Evolutionary conservation across 2,888 invertebrate species (phyloP).

Genomic region (Apotomis capreana): DNA sequence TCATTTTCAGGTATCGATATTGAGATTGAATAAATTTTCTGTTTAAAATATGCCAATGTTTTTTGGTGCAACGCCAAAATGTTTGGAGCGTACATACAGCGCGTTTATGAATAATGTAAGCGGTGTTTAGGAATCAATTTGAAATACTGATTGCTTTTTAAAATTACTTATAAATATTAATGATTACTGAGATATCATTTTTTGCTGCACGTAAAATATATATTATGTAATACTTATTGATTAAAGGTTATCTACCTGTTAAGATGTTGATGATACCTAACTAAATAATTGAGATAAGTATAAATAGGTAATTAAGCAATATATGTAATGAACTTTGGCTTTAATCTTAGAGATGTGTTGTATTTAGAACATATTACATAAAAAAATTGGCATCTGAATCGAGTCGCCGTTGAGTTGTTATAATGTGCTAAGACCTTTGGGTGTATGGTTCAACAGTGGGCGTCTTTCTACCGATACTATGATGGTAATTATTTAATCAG

Average conservation of each 20-base stretch:
- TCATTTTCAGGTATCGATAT: background rate
- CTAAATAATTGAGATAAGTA: too few relatives aligned
- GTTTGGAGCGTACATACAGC: conserved; percentile 14
- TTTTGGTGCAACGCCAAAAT: conserved; percentile 13
- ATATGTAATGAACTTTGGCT: background rate
- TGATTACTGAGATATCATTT: conserved; percentile 16
- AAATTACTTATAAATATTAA: conserved; percentile 39
- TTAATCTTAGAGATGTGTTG: background rate
- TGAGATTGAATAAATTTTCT: background rate
- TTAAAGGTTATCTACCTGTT: background rate
- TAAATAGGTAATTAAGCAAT: background rate
- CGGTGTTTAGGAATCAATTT: conserved; percentile 39
- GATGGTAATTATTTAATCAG: too few relatives aligned
- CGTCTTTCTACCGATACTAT: too few relatives aligned
- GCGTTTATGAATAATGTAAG: conserved; percentile 41
- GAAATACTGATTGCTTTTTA: conserved; percentile 37
- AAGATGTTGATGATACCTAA: background rate
- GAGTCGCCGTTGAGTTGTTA: too few relatives aligned
- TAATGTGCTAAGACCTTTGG: too few relatives aligned
- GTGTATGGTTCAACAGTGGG: too few relatives aligned
- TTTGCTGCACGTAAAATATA: conserved; percentile 20
- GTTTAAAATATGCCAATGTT: background rate
- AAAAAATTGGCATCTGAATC: too few relatives aligned
- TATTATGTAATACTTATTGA: background rate
- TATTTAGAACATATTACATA: background rate